Base-by-base conservation (phyloP, 1,140 invertebrate genomes). In the Andrena cerasifolii region DNA sequence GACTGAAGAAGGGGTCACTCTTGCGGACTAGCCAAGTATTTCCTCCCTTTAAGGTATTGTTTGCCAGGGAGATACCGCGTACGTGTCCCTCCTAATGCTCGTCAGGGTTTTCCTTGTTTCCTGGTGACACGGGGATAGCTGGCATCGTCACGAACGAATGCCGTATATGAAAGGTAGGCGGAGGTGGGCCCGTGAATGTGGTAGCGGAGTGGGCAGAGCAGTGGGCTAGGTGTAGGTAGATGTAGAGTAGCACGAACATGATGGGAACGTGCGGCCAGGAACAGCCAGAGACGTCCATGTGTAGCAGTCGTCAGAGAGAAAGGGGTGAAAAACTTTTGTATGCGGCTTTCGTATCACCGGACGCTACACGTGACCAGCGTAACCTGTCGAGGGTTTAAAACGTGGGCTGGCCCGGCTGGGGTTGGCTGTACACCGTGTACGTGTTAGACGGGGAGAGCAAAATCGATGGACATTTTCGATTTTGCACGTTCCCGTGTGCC, bases 331-430 rank as follows among this genome's bases (percentile, higher is more conserved):
- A 84, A 89, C 78, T 89, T 91, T 90, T 81, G 88, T 91, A 92
- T 91, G 89, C 91, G 76, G 83, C 81, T 87, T 88, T 86, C 89
- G 89, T 90, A 83, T 86, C 85, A 84, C 74, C 77, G 89, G 89
- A 90, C 90, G 89, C 78, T 87, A 91, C 89, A 91, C 91, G 91
- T 91, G 91, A 92, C 90, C 86, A 85, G 89, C 88, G 83, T 90
- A 90, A 84, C 71, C 82, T 73, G 80, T 65, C 47, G 83, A 85
- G 85, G 87, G 86, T 91, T 91, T 89, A 89, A 90, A 91, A 87
- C 84, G 81, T 81, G 83, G 76, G 53, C 56, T 80, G 54, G 31
- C 58, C 49, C n/a, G 4, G 31, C 49, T 14, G 4, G 31, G 28
- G 36, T 40, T 54, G n/a, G 18, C 28, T 47, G 12, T 45, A 47